Percentiles rank a stretch among this genome's conserved stretches.
Evolutionary conservation across 2,888 invertebrate species (phyloP).

Genomic region (Lochmaea capreae): DNA sequence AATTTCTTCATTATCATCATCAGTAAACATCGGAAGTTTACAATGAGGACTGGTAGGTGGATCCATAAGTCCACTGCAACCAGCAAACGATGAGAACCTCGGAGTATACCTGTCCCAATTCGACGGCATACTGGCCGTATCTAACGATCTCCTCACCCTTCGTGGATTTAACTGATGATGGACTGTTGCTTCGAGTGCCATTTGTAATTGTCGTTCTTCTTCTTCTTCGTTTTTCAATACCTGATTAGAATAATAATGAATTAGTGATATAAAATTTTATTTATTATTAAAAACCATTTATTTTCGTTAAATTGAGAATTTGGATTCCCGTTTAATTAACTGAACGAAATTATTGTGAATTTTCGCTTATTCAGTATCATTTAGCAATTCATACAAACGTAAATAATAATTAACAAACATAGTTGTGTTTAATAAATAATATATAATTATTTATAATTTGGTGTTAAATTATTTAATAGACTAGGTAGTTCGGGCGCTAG

Average conservation of each 20-base stretch:
- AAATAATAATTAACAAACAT: no score
- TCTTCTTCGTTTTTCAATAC: conserved; percentile 70
- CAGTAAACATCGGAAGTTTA: conserved; percentile 72
- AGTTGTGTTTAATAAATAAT: background rate
- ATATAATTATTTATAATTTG: background rate
- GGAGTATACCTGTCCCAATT: conserved; percentile 65
- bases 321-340: background rate
- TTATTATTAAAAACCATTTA: background rate
- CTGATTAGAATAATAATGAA: conserved; percentile 2
- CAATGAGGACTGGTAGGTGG: conserved; percentile 72
- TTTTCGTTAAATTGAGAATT: background rate
- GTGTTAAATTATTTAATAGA: no score
- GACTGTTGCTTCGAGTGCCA: conserved; percentile 79
- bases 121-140: conserved; percentile 74
- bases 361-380: background rate
- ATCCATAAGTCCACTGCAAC: conserved; percentile 78
- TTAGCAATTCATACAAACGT: no score
- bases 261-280: no score
- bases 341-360: background rate
- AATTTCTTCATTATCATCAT: conserved; percentile 66
- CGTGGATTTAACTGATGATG: conserved; percentile 67
- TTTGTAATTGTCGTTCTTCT: conserved; percentile 77
- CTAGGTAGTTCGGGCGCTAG: no score
- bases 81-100: conserved; percentile 75
- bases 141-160: conserved; percentile 67